Evolutionary conservation across 2,888 invertebrate species (phyloP).

Genomic region (Artemia sinica): DNA sequence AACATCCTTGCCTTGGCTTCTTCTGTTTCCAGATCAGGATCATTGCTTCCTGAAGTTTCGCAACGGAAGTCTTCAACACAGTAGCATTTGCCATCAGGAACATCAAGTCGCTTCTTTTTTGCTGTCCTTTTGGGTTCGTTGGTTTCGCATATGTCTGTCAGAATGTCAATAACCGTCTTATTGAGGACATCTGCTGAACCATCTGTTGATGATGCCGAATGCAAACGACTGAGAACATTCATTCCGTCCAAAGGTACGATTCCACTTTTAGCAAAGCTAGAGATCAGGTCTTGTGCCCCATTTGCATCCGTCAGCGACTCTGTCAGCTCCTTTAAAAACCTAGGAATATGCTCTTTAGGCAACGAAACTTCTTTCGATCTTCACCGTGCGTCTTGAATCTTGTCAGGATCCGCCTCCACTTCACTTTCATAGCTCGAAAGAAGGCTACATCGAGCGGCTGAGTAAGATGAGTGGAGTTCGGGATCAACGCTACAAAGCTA

Average conservation of each 20-base stretch:
- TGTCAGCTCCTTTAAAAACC: slow-evolving; percentile 6
- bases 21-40: too few species aligned
- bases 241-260: not conserved
- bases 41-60: too few species aligned
- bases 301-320: not conserved
- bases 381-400: not conserved
- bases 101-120: too few species aligned
- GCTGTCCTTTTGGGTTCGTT: too few species aligned
- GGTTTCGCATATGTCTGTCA: too few species aligned
- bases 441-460: not conserved
- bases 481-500: slow-evolving; percentile 6
- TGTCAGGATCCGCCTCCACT: not conserved
- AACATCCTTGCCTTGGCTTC: too few species aligned
- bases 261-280: slow-evolving; percentile 7
- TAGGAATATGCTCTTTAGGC: slow-evolving; percentile 6
- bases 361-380: not conserved
- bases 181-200: too few species aligned
- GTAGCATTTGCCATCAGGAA: too few species aligned
- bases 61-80: too few species aligned
- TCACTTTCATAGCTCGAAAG: not conserved
- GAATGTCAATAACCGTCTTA: too few species aligned
- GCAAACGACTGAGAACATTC: not conserved
- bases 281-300: slow-evolving; percentile 6
- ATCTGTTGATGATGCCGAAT: not conserved
- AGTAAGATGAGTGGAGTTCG: slow-evolving; percentile 4